These are phyloP conservation scores for Egretta garzetta DNA, from an alignment of 2,113 vertebrate species.

Conservation along the genomic window DNA sequence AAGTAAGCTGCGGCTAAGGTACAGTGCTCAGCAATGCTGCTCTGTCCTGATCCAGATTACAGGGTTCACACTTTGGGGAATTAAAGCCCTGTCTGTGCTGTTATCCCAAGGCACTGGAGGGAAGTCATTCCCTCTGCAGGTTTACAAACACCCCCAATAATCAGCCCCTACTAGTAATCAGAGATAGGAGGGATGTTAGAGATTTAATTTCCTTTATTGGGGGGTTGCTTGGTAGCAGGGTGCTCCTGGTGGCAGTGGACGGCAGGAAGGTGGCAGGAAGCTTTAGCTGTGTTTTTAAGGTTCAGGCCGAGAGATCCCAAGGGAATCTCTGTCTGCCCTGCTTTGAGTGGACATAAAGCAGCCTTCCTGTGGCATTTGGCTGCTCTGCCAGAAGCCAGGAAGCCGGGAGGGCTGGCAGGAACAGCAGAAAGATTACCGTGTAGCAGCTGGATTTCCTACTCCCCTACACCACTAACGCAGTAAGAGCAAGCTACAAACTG, in stretches of 20 bases:
- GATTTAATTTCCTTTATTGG: background rate
- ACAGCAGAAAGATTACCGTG: background rate
- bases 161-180: background rate
- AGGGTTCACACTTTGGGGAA: background rate
- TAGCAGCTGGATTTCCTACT: constrained; percentile 21
- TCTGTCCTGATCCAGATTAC: background rate
- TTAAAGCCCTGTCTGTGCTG: background rate
- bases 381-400: constrained; percentile 47
- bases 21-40: background rate
- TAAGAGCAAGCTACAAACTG: background rate
- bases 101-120: background rate
- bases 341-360: background rate
- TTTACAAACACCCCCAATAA: background rate
- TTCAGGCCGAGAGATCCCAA: background rate
- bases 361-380: constrained; percentile 4
- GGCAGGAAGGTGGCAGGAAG: rapidly evolving
- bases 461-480: background rate
- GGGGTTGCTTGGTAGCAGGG: background rate
- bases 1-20: background rate
- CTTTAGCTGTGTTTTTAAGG: background rate
- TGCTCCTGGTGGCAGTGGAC: background rate
- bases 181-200: background rate
- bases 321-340: background rate
- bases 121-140: background rate
- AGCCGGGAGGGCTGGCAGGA: constrained; percentile 46